Percentiles rank a stretch among this genome's conserved stretches.
Evolutionary conservation across 2,888 invertebrate genomes (phyloP).

Genomic region (Volucella zonaria): DNA sequence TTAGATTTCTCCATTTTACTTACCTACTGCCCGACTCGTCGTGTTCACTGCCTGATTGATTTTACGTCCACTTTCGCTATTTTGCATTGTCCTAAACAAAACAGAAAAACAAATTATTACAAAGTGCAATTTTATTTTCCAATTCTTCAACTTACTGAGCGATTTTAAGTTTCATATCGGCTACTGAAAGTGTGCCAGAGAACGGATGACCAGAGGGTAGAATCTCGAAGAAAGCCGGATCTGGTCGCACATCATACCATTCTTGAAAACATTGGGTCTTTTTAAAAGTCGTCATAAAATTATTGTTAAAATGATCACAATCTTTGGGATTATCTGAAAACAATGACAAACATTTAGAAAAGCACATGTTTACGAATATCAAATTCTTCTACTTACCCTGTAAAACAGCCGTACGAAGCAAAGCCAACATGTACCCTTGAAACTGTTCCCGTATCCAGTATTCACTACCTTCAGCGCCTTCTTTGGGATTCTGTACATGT

Average conservation of each 20-base stretch:
- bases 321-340: slow-evolving; percentile 85
- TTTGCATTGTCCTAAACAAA: slow-evolving; percentile 92
- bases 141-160: slow-evolving; percentile 89
- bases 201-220: slow-evolving; percentile 95
- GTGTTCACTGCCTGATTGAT: slow-evolving; percentile 95
- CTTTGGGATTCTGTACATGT: slow-evolving; percentile 86
- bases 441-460: slow-evolving; percentile 98
- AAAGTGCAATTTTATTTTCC: neutral
- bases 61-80: slow-evolving; percentile 95
- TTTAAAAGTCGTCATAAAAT: slow-evolving; percentile 93
- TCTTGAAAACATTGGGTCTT: slow-evolving; percentile 93
- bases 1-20: slow-evolving; percentile 25
- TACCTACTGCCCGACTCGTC: slow-evolving; percentile 93
- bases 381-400: slow-evolving; percentile 84
- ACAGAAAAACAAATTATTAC: no score
- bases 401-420: slow-evolving; percentile 90
- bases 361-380: neutral
- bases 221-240: slow-evolving; percentile 87
- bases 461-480: slow-evolving; percentile 95
- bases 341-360: neutral
- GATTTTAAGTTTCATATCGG: slow-evolving; percentile 95
- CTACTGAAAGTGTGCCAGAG: slow-evolving; percentile 95
- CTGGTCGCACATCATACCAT: slow-evolving; percentile 88
- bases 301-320: slow-evolving; percentile 93
- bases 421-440: slow-evolving; percentile 91